Evolutionary conservation across 2,113 vertebrate species (phyloP).

Genomic region (Cervus canadensis): DNA sequence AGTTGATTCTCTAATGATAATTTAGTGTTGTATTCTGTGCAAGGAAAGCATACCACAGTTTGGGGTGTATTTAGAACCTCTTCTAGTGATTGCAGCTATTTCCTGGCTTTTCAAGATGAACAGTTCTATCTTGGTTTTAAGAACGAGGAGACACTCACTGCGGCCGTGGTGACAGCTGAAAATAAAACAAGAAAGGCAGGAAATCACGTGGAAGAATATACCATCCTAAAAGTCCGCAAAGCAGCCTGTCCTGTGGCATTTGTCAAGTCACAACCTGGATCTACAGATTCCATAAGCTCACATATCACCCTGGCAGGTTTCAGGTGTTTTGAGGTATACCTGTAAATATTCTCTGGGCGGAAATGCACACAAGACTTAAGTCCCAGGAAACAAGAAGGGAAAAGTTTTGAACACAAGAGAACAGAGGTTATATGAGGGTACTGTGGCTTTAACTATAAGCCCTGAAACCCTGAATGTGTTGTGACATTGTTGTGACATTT

Average conservation of each 20-base stretch:
- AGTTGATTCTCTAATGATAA: not conserved
- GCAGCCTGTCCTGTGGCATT: not conserved
- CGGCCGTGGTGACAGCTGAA: not conserved
- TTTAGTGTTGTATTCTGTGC: not conserved
- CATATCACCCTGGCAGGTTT: not conserved
- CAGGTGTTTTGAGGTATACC: not conserved
- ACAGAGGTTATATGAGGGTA: constrained; percentile 58
- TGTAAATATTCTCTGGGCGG: not conserved
- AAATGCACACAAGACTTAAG: not conserved
- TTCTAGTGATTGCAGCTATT: not conserved
- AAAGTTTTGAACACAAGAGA: constrained; percentile 46
- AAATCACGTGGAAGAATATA: not conserved
- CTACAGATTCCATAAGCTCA: not conserved
- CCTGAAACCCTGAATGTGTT: constrained; percentile 55
- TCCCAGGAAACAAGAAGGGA: not conserved
- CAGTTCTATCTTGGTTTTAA: not conserved
- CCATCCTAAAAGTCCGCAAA: not conserved
- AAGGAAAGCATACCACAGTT: not conserved
- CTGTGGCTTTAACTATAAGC: constrained; percentile 65
- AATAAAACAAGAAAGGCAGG: not conserved
- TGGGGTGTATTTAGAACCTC: not conserved
- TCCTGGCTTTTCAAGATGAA: constrained; percentile 12
- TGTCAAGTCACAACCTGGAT: not conserved
- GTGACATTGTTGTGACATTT: constrained; percentile 76
- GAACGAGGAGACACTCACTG: not conserved